A percentile compares a stretch with the other conserved stretches of the same genome.
Evolutionary conservation across 2,888 invertebrate genomes (phyloP).

Genomic region (Scaptomyza cyrtandrae): DNA sequence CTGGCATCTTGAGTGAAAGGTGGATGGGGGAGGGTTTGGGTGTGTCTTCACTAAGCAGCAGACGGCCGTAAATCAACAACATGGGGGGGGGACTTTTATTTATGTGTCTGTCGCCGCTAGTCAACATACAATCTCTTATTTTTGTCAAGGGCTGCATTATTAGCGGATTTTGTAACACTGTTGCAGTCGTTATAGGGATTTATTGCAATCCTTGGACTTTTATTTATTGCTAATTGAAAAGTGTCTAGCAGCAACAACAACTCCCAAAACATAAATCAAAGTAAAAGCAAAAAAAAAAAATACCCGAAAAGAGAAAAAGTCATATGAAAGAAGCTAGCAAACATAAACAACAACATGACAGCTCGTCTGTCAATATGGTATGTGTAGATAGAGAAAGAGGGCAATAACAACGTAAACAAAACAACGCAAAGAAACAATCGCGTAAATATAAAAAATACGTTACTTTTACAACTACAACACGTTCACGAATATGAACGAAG

Average conservation of each 20-base stretch:
- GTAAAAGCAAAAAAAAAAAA: slow-evolving; percentile 4
- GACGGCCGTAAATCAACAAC: slow-evolving; percentile 67
- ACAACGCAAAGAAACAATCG: slow-evolving; percentile 54
- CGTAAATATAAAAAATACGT: slow-evolving; percentile 63
- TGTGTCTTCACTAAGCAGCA: slow-evolving; percentile 33
- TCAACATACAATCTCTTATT: slow-evolving; percentile 20
- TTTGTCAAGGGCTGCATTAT: slow-evolving; percentile 19
- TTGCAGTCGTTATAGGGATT: no score
- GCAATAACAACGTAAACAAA: slow-evolving; percentile 36
- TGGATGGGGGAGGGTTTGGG: neutral
- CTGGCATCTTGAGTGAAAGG: slow-evolving; percentile 33
- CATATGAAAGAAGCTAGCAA: slow-evolving; percentile 25
- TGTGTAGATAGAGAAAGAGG: slow-evolving; percentile 7
- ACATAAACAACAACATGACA: slow-evolving; percentile 42
- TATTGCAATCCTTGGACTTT: slow-evolving; percentile 11
- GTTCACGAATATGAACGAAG: slow-evolving; percentile 10
- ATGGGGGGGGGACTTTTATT: slow-evolving; percentile 43
- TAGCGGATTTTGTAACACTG: no score
- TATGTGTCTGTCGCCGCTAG: slow-evolving; percentile 59
- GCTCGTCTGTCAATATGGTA: slow-evolving; percentile 35
- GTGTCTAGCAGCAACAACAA: slow-evolving; percentile 46
- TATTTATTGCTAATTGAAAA: slow-evolving; percentile 75
- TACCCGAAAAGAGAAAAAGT: slow-evolving; percentile 6
- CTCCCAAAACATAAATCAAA: slow-evolving; percentile 55
- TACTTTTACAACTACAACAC: slow-evolving; percentile 53